Percentiles rank a stretch among this genome's conserved stretches.
Conservation (phyloP, 2,113 vertebrate genomes). For the Sapajus apella region DNA sequence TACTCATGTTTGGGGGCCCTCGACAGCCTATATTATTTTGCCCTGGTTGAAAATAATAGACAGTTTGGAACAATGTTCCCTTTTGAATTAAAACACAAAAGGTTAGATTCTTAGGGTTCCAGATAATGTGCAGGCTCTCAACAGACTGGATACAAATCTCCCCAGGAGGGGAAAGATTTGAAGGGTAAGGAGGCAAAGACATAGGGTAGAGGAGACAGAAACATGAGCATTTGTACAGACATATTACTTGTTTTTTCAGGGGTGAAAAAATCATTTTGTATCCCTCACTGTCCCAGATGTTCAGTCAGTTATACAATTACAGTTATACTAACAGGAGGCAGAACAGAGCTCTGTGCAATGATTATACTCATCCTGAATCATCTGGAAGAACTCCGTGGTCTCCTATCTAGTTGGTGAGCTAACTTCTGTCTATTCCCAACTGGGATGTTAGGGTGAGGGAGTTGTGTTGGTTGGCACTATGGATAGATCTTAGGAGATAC, state of each 20-base stretch:
- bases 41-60: conserved; percentile 63
- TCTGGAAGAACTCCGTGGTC: background rate
- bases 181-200: background rate
- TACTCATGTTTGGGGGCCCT: conserved; percentile 33
- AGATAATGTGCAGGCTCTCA: conserved; percentile 6
- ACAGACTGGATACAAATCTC: background rate
- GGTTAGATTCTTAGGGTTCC: conserved; percentile 24
- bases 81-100: conserved; percentile 65
- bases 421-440: background rate
- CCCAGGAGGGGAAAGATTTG: background rate
- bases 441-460: background rate
- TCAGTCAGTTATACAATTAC: conserved; percentile 44
- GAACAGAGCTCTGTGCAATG: background rate
- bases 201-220: background rate
- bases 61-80: conserved; percentile 34
- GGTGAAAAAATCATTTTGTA: background rate
- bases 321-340: conserved; percentile 30
- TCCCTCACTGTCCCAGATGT: conserved; percentile 36
- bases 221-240: background rate
- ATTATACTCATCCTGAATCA: background rate
- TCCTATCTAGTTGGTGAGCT: background rate
- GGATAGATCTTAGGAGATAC: background rate
- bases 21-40: conserved; percentile 55
- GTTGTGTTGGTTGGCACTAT: background rate
- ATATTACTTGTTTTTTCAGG: background rate